phyloP scores from a whole-genome alignment of 2,888 invertebrate genomes.

The Teinopalpus imperialis region DNA sequence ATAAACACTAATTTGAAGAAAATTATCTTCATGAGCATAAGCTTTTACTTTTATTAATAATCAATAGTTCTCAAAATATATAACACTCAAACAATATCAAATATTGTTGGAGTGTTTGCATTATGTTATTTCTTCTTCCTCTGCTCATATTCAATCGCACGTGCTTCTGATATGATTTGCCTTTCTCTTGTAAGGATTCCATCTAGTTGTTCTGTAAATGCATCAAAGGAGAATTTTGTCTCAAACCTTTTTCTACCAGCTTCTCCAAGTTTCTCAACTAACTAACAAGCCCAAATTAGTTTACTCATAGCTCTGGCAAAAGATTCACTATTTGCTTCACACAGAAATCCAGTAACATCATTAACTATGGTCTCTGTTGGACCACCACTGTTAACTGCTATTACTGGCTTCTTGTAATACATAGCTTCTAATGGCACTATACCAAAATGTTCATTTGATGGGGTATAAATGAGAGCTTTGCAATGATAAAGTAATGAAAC shows the following conservation, averaged over 20 bases:
- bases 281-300: conserved; percentile 83
- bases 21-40: too few species aligned
- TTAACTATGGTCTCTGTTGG: conserved; percentile 95
- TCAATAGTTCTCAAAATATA: too few species aligned
- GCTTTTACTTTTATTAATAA: too few species aligned
- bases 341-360: conserved; percentile 90
- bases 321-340: conserved; percentile 84
- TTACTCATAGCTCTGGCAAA: conserved; percentile 90
- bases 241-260: conserved; percentile 89
- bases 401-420: conserved; percentile 95
- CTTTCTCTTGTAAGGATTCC: conserved; percentile 70
- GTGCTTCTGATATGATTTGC: conserved; percentile 65
- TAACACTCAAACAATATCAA: conserved; percentile 75
- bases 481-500: conserved; percentile 89
- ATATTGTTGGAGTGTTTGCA: conserved; percentile 66
- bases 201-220: conserved; percentile 87
- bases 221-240: conserved; percentile 91
- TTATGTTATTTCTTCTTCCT: conserved; percentile 69
- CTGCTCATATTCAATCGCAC: conserved; percentile 65
- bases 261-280: conserved; percentile 86
- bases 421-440: conserved; percentile 99
- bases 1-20: too few species aligned
- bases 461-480: conserved; percentile 95
- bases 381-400: conserved; percentile 97
- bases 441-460: conserved; percentile 98